Conservation (phyloP, 2,113 vertebrate species). For the Oreocharis arfaki region DNA sequence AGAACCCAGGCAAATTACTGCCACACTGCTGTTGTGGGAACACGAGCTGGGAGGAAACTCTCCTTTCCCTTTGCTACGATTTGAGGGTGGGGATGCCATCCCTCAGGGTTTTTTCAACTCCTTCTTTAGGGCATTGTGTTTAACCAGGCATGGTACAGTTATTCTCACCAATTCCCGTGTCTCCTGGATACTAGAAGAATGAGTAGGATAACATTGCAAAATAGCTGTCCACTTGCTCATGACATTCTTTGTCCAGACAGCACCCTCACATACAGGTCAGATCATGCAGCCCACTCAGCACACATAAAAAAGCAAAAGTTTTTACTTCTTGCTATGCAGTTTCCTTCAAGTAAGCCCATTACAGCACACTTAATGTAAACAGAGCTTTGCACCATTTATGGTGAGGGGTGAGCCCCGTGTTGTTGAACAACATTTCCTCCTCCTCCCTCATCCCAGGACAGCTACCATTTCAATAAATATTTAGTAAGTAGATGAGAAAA, state of each 20-base stretch:
- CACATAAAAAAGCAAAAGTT: background rate
- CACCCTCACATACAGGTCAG: background rate
- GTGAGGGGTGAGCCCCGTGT: background rate
- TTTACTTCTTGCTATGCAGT: background rate
- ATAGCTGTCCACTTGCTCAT: constrained; percentile 44
- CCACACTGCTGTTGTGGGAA: background rate
- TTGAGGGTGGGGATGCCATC: accelerated
- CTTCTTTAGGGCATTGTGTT: background rate
- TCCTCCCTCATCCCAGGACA: background rate
- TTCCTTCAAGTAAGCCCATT: background rate
- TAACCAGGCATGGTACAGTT: background rate
- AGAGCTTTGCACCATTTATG: background rate
- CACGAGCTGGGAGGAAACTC: background rate
- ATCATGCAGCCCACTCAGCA: background rate
- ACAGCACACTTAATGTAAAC: background rate
- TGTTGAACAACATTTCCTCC: background rate
- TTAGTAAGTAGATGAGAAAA: background rate
- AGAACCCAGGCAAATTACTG: background rate
- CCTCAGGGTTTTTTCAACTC: background rate
- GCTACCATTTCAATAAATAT: background rate
- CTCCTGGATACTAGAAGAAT: constrained; percentile 56
- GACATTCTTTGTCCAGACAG: background rate
- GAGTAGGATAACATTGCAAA: constrained; percentile 56
- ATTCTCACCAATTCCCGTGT: background rate
- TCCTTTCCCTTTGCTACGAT: background rate